phyloP scores from a whole-genome alignment of 2,797 vertebrate genomes.

The Spondyliosoma cantharus region DNA sequence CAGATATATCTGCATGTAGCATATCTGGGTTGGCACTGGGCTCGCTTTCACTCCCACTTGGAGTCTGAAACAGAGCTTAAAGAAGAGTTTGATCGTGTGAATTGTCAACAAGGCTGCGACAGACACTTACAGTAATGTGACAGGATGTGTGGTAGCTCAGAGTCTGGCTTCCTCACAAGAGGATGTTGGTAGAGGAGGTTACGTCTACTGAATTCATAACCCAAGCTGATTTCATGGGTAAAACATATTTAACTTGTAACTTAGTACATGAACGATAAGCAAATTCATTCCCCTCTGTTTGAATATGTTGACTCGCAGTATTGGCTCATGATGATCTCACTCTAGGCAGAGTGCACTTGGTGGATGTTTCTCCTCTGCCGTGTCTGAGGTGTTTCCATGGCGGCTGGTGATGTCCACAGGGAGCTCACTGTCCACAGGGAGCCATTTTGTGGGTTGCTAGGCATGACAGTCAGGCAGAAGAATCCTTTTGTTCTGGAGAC shows the following conservation, averaged over 20 bases:
- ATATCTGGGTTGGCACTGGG: neutral
- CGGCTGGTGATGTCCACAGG: conserved; percentile 38
- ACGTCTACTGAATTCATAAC: neutral
- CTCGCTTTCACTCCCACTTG: neutral
- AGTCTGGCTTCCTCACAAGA: neutral
- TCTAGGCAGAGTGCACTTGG: conserved; percentile 9
- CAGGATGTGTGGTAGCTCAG: conserved; percentile 16
- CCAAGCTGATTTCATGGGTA: conserved; percentile 3
- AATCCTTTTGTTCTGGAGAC: conserved; percentile 67
- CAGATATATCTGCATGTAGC: neutral
- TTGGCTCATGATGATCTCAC: conserved; percentile 33
- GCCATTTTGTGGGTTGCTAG: conserved; percentile 79
- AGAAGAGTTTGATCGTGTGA: neutral
- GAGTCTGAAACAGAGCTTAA: neutral
- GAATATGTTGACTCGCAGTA: neutral
- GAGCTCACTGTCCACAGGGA: conserved; percentile 58
- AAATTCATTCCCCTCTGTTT: neutral
- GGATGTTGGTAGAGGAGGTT: neutral
- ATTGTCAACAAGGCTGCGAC: neutral
- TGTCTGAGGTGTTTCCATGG: conserved; percentile 73
- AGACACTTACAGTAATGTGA: neutral
- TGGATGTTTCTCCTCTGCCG: conserved; percentile 41
- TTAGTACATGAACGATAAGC: neutral
- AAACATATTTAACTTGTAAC: neutral
- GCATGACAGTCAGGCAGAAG: conserved; percentile 52